Base-by-base conservation (phyloP, 2,888 invertebrate species). In the Drosophila parthenogenetica region DNA sequence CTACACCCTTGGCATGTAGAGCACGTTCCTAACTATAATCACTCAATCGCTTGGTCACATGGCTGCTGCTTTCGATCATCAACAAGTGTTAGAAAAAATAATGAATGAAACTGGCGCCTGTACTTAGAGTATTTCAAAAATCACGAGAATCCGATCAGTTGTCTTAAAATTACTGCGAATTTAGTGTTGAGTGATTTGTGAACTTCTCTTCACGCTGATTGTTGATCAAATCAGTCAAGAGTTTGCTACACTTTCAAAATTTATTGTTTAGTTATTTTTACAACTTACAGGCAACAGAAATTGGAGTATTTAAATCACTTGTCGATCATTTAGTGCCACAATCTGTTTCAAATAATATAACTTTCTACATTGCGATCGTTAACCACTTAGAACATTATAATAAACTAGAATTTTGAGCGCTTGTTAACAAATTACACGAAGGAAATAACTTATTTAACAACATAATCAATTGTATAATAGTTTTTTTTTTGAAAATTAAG, bases 1-100 rank as follows among this genome's bases (percentile, higher is more conserved):
- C 2, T 39, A 29, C 29, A 16, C 39, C 19, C 35, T 73, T 71
- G 53, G 46, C 43, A 77, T 74, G 62, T 17, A 40, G 19, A 16
- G 32, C 78, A 74, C 74, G 78, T 77, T 57, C 3, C 25, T n/a
- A 5, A 22, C 16, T 46, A 46, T 62, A 42, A 55, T 62, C 22
- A 29, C 19, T 17, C 29, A 25, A 73, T 68, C 78, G 73, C 78
- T 68, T 40, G 74, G 55, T 42, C 14, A 25, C 43, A 35, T 35
- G 35, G 35, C 8, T 35, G 35, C 35, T 35, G 13, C 5, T 8
- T n/a, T 22, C 7, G 17, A 19, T 29, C 29, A 29, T 13, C 32
- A 49, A 49, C 49, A 49, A 49, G n/a, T 35, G 35, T 19, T 4
- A 13, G n/a, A 17, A 35, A 49, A 54, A 59, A 19, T 32, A 19